These are phyloP conservation scores for Marmota monax DNA, from an alignment of 2,113 vertebrate species.

Conservation along the genomic window DNA sequence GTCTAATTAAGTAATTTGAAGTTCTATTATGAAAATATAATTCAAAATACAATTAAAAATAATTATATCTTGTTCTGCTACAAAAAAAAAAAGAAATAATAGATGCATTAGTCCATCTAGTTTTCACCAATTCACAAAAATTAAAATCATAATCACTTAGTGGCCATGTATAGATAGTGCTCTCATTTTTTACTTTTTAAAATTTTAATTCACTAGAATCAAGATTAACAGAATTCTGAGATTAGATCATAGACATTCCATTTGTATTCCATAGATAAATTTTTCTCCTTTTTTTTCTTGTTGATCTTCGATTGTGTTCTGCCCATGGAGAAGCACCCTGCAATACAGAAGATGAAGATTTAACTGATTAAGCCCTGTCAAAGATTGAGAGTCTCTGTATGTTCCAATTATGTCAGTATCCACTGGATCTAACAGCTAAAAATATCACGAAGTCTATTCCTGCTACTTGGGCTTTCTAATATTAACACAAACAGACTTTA, in stretches of 20 bases:
- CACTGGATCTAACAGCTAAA: conserved; percentile 59
- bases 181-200: conserved; percentile 46
- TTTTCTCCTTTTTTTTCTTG: conserved; percentile 25
- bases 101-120: neutral
- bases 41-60: conserved; percentile 17
- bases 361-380: conserved; percentile 74
- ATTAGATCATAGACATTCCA: conserved; percentile 41
- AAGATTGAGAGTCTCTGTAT: neutral
- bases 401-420: conserved; percentile 74
- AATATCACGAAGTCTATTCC: neutral
- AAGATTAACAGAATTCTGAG: conserved; percentile 39
- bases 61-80: neutral
- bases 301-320: neutral
- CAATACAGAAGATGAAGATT: conserved; percentile 50
- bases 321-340: conserved; percentile 49
- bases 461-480: conserved; percentile 48
- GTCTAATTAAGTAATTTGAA: neutral
- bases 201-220: conserved; percentile 36
- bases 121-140: conserved; percentile 20
- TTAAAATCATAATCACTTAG: neutral
- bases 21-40: neutral
- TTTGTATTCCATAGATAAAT: neutral
- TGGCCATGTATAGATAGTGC: neutral
- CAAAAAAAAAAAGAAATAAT: neutral
- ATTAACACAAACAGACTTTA: conserved; percentile 16